A percentile compares a stretch with the other conserved stretches of the same genome.
Conservation (phyloP, 2,113 vertebrate genomes). For the Rhadina sibilatrix region DNA sequence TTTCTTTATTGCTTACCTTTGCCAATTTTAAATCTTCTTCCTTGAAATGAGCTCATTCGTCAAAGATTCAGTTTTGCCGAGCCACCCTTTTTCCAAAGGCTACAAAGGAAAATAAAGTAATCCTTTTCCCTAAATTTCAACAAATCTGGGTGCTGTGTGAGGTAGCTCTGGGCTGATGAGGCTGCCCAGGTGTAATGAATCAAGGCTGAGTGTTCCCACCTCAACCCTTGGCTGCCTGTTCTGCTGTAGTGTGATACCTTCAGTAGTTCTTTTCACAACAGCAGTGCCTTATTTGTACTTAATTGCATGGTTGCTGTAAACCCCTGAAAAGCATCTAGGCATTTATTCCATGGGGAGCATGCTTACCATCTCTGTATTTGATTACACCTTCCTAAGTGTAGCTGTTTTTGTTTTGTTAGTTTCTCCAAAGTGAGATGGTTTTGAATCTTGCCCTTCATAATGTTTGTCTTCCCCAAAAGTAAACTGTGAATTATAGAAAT, state of each 20-base stretch:
- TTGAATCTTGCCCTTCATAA: background rate
- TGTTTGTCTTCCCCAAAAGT: background rate
- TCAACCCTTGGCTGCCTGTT: background rate
- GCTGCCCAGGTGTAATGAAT: background rate
- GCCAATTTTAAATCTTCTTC: background rate
- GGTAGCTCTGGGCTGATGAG: background rate
- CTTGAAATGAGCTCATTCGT: background rate
- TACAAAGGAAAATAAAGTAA: fast-evolving
- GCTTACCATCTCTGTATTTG: background rate
- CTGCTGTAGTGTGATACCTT: background rate
- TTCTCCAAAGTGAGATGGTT: background rate
- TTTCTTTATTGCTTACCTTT: background rate
- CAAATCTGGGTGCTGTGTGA: fast-evolving
- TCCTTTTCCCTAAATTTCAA: background rate
- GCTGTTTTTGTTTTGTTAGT: background rate
- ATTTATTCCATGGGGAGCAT: background rate
- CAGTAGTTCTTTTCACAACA: background rate
- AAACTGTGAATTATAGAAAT: background rate
- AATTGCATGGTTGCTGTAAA: background rate
- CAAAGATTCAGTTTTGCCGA: background rate
- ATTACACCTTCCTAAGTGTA: background rate
- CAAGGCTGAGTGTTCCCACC: background rate
- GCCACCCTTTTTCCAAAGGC: background rate
- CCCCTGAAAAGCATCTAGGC: background rate
- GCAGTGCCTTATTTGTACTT: background rate